Base-by-base conservation (phyloP, 2,113 vertebrate species). In the Actinemys pallida region DNA sequence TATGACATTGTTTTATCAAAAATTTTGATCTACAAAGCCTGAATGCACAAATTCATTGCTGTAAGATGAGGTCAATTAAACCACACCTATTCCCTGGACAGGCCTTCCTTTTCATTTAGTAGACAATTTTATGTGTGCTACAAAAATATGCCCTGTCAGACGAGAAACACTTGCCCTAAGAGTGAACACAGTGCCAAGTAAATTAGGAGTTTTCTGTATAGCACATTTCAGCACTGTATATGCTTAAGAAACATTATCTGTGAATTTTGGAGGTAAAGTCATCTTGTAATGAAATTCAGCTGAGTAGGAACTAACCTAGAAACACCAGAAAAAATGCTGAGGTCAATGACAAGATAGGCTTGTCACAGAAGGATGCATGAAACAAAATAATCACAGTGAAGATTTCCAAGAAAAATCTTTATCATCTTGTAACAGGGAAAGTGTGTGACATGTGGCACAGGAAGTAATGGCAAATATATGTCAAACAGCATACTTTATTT, bases 381-480 rank as follows among this genome's bases (percentile, higher is more conserved):
- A 98, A 97, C 92, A 81, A 62, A 96, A 96, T 90, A 98, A 96
- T 45, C 59, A 39, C 90, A 49, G 35, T 35, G 62, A 97, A 95
- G 96, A 91, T 93, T 96, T 93, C 83, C 95, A 49, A 96, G 96
- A 92, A 94, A 98, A 96, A 98, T 57, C 96, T 97, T 97, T 98
- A 98, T 97, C 83, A 94, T 76, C 95, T 87, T 57, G 95, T 96
- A 95, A 97, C 45, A 93, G 97, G 93, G 96, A 98, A 98, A 98
- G 96, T 92, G 95, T 98, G 96, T 94, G 97, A 98, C 97, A 97
- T 53, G 87, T 97, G 95, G 93, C 98, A 81, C 20, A 2, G 93
- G 95, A 97, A 97, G 93, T 96, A 98, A 98, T 98, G 98, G 98
- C 98, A 98, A 99, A 98, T 98, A 98, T 97, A 98, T 98, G 97